Base-by-base conservation (phyloP, 1,140 invertebrate species). In the Polypedilum vanderplanki region DNA sequence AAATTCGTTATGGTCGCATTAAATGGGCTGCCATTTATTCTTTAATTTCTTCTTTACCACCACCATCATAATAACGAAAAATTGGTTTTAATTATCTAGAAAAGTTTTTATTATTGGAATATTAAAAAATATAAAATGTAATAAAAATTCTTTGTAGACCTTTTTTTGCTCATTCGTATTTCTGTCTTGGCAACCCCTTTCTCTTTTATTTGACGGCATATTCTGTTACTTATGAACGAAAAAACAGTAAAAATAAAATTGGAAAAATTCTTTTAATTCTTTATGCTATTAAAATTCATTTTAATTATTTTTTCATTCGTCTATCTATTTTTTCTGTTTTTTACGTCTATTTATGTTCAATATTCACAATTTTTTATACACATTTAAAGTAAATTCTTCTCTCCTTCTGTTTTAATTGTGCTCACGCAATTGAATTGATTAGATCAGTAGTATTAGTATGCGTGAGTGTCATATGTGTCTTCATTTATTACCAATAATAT, bases 111-210 rank as follows among this genome's bases (percentile, higher is more conserved):
- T 57, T 57, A 57, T 57, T 57, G n/a, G 46, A 57, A 57, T 57
- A 57, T 57, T 57, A 57, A 57, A 46, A 57, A 57, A 57, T n/a
- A 57, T 57, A 57, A 57, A 57, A 57, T 57, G 46, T n/a, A 57
- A 57, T 57, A 57, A 57, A 57, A 57, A 57, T 15, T 57, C 12
- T 57, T 57, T 15, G 12, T 57, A 57, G 46, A 57, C 46, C 46
- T 57, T 57, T 57, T 46, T 57, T n/a, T n/a, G 12, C 10, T 57
- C 46, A n/a, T 33, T 33, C 24, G 5, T 5, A 4, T 57, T 46
- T 57, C 15, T 46, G 9, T 9, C 41, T 46, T 57, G 24, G 24
- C 24, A 33, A 33, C 24, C 24, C 46, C 12, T 57, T 57, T 57
- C 46, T n/a, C 10, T 46, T 10, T 8, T n/a, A 12, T 12, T 4